Evolutionary conservation across 2,113 vertebrate genomes (phyloP), one percentile per base, ranked within the genome.

Genomic region (Callorhinus ursinus): DNA sequence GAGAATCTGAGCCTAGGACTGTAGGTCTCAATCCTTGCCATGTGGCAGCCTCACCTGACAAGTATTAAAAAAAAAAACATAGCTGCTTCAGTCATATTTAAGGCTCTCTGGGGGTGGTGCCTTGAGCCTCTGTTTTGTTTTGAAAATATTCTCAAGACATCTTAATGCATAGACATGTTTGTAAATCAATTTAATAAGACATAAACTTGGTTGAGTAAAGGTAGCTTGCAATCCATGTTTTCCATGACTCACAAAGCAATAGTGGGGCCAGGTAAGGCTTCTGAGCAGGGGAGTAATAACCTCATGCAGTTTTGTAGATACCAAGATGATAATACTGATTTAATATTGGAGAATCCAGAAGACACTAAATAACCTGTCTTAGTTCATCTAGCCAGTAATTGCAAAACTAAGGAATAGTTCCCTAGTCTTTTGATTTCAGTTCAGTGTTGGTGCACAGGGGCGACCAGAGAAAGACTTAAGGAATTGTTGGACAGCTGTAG

Each of bases 181-280:
- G 85, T 81, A 88, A 88, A 72, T 84, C 80, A 83, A 16, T 74
- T 96, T 95, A 89, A 92, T 84, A 88, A 79, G 90, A 93, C n/a
- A 76, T 33, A 26, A 82, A 74, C 81, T 72, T 95, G 67, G 33
- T 65, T 90, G 94, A 88, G 76, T 85, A 88, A 81, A 97, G 31
- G 71, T 53, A 96, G 69, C 19, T 51, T 95, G 18, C 33, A 65
- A 84, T 86, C 77, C 63, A 9, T 53, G 33, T 95, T 96, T 92
- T 83, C 65, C 51, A 24, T 96, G 93, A 96, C 92, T 97, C 95
- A 93, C 63, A 80, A 74, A 77, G 77, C 57, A 53, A 11, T n/a
- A 49, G 82, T 57, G 59, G 31, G 31, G 63, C 74, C 69, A 74
- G 92, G 59, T 36, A 28, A 69, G 59, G 49, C 36, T 82, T 57